Evolutionary conservation across 2,888 invertebrate species (phyloP).

Genomic region (Cotesia congregata): DNA sequence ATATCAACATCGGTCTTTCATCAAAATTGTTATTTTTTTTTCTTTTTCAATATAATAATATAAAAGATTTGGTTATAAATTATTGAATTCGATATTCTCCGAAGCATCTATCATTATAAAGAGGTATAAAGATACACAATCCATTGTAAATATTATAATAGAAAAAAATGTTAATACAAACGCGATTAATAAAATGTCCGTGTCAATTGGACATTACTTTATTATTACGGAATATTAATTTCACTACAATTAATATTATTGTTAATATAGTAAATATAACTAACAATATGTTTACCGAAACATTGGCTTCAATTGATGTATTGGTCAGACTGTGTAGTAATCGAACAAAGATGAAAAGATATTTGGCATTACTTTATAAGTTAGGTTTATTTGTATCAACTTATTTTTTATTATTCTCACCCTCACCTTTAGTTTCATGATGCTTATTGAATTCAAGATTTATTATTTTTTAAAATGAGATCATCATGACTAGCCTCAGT

Average conservation of each 20-base stretch:
- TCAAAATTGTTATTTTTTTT: not conserved
- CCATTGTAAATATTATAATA: slow-evolving; percentile 1
- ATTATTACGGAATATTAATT: slow-evolving; percentile 29
- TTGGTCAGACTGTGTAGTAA: slow-evolving; percentile 3
- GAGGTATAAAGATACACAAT: slow-evolving; percentile 20
- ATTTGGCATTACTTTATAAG: not conserved
- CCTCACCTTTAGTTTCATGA: slow-evolving; percentile 15
- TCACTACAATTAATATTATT: slow-evolving; percentile 24
- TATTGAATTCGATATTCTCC: slow-evolving; percentile 10
- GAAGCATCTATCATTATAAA: slow-evolving; percentile 26
- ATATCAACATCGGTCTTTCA: too few relatives aligned
- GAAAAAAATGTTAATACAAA: slow-evolving; percentile 22
- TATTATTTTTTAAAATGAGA: slow-evolving; percentile 53
- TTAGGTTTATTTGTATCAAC: slow-evolving; percentile 20
- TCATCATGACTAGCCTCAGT: slow-evolving; percentile 74
- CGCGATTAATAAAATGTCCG: slow-evolving; percentile 11
- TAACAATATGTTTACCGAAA: slow-evolving; percentile 22
- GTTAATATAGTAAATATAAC: slow-evolving; percentile 35
- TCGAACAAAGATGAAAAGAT: not conserved
- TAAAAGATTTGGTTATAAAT: slow-evolving; percentile 7
- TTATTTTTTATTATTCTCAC: slow-evolving; percentile 11
- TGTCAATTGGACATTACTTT: slow-evolving; percentile 18
- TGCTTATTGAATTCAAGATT: slow-evolving; percentile 43
- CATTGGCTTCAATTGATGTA: slow-evolving; percentile 8
- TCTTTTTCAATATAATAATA: not conserved